Percentiles rank a stretch among this genome's conserved stretches.
Conservation (phyloP, 2,797 vertebrate genomes). For the Oreortyx pictus region DNA sequence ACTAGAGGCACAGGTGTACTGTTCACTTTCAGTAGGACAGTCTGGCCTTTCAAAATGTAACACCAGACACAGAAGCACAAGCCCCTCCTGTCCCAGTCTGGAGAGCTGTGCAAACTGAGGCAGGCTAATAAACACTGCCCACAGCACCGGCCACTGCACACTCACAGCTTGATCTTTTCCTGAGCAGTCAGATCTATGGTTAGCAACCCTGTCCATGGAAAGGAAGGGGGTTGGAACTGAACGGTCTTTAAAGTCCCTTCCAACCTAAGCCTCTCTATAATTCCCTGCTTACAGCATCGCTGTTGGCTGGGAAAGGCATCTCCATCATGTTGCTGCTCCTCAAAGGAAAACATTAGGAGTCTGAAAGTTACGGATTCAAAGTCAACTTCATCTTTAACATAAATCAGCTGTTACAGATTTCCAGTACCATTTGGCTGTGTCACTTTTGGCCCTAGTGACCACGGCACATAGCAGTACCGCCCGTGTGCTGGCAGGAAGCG, state of each 20-base stretch:
- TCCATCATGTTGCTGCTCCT: background rate
- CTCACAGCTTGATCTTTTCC: background rate
- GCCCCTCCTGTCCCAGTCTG: rapidly evolving
- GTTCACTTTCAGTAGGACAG: background rate
- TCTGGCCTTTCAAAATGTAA: background rate
- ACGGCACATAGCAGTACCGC: background rate
- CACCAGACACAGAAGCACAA: background rate
- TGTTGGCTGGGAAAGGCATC: background rate
- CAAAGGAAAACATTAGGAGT: background rate
- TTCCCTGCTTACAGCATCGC: background rate
- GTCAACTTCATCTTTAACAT: background rate
- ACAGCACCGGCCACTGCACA: rapidly evolving
- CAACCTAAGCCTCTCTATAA: too few species aligned
- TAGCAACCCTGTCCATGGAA: too few species aligned
- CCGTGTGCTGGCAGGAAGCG: rapidly evolving
- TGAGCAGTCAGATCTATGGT: too few species aligned
- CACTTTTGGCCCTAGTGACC: too few species aligned
- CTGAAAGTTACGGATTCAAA: background rate
- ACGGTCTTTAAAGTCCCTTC: too few species aligned
- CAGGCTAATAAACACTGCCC: background rate
- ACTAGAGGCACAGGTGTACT: background rate
- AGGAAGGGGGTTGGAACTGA: too few species aligned
- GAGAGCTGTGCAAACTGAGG: background rate
- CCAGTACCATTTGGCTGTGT: background rate
- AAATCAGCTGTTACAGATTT: background rate